A percentile compares a stretch with the other conserved stretches of the same genome.
phyloP scores from a whole-genome alignment of 2,888 invertebrate genomes.

The Nymphalis polychloros region DNA sequence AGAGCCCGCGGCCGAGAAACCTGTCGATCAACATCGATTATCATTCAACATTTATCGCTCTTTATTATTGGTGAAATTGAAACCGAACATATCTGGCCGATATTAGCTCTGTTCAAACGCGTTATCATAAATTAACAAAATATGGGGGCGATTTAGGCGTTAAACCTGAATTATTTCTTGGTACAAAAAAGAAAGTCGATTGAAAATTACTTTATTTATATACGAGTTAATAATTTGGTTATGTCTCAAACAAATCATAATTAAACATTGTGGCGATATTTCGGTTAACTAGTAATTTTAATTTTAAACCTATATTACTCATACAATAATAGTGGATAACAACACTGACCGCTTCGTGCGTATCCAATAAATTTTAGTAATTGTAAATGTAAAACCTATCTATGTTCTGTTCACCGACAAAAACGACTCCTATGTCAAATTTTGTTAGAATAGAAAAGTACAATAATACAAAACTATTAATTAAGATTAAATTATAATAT shows the following conservation, averaged over 20 bases:
- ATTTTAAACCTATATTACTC: too few species aligned
- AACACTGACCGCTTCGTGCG: too few species aligned
- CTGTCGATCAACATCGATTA: constrained; percentile 36
- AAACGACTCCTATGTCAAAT: too few species aligned
- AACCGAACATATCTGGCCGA: constrained; percentile 30
- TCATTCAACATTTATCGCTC: constrained; percentile 28
- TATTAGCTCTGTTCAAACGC: constrained; percentile 25
- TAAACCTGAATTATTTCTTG: constrained; percentile 24
- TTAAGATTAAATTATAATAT: too few species aligned
- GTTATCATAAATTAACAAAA: constrained; percentile 32
- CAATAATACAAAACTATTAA: too few species aligned
- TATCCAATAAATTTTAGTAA: too few species aligned
- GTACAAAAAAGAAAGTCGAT: constrained; percentile 31
- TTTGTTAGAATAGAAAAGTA: too few species aligned
- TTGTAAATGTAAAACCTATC: too few species aligned
- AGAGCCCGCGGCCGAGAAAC: constrained; percentile 46
- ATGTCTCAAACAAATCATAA: background rate
- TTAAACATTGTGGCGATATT: too few species aligned
- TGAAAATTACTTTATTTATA: constrained; percentile 15
- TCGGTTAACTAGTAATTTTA: too few species aligned
- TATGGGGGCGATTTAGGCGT: constrained; percentile 31
- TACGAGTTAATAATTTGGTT: background rate
- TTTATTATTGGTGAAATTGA: constrained; percentile 39
- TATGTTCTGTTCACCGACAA: too few species aligned
- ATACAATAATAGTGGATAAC: too few species aligned